Percentiles rank a stretch among this genome's conserved stretches.
phyloP scores from a whole-genome alignment of 2,797 vertebrate genomes.

The Trematocara caparti region DNA sequence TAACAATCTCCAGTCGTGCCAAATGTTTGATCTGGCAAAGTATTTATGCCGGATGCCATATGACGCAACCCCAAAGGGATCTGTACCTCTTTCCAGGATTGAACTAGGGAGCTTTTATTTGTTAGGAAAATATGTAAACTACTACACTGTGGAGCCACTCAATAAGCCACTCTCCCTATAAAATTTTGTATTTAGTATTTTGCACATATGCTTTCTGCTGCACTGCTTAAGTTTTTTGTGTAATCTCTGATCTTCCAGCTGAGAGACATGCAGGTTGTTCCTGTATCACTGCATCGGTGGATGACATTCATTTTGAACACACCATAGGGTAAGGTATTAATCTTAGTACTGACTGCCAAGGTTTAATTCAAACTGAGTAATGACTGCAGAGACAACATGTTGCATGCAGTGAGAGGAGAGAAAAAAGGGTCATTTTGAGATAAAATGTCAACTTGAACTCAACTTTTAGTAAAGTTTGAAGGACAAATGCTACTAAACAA shows the following conservation, averaged over 20 bases:
- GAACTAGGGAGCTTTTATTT: not conserved
- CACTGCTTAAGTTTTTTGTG: not conserved
- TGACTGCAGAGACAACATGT: not conserved
- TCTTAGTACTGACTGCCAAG: not conserved
- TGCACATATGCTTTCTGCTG: not conserved
- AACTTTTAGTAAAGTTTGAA: not conserved
- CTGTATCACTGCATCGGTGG: constrained; percentile 95
- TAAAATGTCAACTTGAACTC: not conserved
- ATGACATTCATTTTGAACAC: constrained; percentile 96
- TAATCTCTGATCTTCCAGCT: constrained; percentile 71
- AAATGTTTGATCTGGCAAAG: not conserved
- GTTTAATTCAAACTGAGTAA: not conserved
- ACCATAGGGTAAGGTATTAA: constrained; percentile 85
- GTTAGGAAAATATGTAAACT: not conserved
- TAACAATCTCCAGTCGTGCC: not conserved
- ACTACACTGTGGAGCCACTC: not conserved
- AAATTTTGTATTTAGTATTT: not conserved
- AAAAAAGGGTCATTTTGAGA: not conserved
- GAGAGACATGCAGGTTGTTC: constrained; percentile 93
- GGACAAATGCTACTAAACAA: not conserved
- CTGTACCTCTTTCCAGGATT: not conserved
- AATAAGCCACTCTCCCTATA: not conserved
- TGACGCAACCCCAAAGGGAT: not conserved
- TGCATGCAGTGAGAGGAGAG: not conserved
- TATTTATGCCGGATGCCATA: not conserved